phyloP scores from a whole-genome alignment of 2,113 vertebrate species.

The Sinosuthora webbiana region DNA sequence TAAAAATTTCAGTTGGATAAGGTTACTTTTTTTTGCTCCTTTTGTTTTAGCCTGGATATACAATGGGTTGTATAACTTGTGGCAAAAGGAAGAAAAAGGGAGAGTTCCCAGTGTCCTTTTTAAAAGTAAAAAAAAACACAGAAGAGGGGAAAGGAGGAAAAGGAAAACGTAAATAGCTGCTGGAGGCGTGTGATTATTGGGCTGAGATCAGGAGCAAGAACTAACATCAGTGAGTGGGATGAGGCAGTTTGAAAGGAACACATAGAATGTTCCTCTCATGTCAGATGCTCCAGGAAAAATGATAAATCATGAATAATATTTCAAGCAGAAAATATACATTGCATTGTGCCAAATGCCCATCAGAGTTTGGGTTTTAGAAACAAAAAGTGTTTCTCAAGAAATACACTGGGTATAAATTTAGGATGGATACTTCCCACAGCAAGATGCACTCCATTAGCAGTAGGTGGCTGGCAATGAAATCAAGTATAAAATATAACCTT shows the following conservation, averaged over 20 bases:
- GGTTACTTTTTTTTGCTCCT: background rate
- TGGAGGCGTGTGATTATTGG: conserved; percentile 63
- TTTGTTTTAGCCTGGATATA: background rate
- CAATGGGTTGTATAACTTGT: background rate
- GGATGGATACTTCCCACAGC: conserved; percentile 30
- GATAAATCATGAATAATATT: conserved; percentile 62
- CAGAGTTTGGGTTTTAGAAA: conserved; percentile 18
- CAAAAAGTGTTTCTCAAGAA: conserved; percentile 15
- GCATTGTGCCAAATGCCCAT: conserved; percentile 47
- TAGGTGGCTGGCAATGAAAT: conserved; percentile 39
- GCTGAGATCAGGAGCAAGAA: conserved; percentile 65
- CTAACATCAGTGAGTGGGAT: conserved; percentile 67
- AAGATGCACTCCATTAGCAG: conserved; percentile 42
- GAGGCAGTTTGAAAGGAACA: conserved; percentile 59
- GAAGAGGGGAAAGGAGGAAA: conserved; percentile 43
- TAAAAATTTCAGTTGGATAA: background rate
- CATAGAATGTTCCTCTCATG: conserved; percentile 58
- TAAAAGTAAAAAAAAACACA: conserved; percentile 14
- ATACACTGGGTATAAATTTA: conserved; percentile 34
- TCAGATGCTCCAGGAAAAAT: conserved; percentile 52
- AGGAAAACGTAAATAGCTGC: conserved; percentile 60
- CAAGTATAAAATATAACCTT: conserved; percentile 47
- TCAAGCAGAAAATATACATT: conserved; percentile 35
- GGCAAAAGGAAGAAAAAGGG: background rate
- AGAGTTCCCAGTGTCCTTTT: conserved; percentile 21